Conservation (phyloP, 1,140 invertebrate species). For the Druon quercuslanigerum region DNA sequence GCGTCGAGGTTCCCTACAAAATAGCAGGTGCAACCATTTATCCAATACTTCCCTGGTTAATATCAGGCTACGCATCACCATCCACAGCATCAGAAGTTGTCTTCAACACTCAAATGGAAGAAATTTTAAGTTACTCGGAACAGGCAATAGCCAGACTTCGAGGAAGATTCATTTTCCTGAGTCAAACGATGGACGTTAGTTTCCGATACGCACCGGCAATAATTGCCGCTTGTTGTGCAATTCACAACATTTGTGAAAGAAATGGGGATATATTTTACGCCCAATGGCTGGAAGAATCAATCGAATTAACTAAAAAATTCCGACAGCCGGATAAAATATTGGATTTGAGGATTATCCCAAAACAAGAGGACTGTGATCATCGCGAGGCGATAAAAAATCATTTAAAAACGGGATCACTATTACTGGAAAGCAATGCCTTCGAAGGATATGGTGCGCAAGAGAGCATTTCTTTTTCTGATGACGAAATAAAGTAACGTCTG, state of each 20-base stretch:
- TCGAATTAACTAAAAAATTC: constrained; percentile 43
- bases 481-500: constrained; percentile 33
- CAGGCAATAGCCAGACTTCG: constrained; percentile 52
- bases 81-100: constrained; percentile 39
- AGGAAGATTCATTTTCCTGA: constrained; percentile 55
- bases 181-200: constrained; percentile 55
- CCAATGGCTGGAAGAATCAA: constrained; percentile 47
- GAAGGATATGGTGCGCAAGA: constrained; percentile 33
- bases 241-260: constrained; percentile 59
- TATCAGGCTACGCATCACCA: constrained; percentile 48
- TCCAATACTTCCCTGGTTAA: constrained; percentile 52
- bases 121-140: constrained; percentile 49
- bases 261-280: constrained; percentile 49
- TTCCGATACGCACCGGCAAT: constrained; percentile 56
- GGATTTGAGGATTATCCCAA: constrained; percentile 36
- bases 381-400: constrained; percentile 51
- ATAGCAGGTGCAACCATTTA: constrained; percentile 52
- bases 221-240: constrained; percentile 57
- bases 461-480: constrained; percentile 36
- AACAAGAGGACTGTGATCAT: constrained; percentile 28
- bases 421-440: constrained; percentile 6
- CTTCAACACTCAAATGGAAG: constrained; percentile 53
- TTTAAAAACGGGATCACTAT: constrained; percentile 34
- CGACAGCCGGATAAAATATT: constrained; percentile 54
- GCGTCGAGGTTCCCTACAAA: constrained; percentile 55